phyloP scores from a whole-genome alignment of 2,888 invertebrate species.

The Odontomyia ornata region DNA sequence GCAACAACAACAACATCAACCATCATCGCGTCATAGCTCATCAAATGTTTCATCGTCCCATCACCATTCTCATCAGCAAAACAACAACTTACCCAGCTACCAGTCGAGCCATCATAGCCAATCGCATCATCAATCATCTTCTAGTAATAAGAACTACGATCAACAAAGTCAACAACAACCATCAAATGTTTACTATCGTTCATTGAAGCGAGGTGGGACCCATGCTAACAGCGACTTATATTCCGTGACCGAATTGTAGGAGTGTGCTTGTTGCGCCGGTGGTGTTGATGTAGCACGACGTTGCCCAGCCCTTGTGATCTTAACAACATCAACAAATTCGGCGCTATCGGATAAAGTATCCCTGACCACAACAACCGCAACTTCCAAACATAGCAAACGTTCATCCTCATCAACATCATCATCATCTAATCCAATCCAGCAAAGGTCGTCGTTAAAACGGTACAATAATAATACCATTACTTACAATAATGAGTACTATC shows the following conservation, averaged over 20 bases:
- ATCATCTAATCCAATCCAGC: constrained; percentile 24
- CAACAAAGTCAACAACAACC: constrained; percentile 38
- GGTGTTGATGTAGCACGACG: constrained; percentile 64
- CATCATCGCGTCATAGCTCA: constrained; percentile 52
- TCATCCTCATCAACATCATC: constrained; percentile 32
- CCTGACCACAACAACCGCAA: constrained; percentile 56
- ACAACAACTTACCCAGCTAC: constrained; percentile 47
- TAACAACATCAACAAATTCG: constrained; percentile 45
- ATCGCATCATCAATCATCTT: constrained; percentile 47
- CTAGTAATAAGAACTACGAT: constrained; percentile 48
- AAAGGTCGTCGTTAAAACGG: constrained; percentile 34
- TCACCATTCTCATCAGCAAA: constrained; percentile 52
- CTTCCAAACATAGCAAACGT: constrained; percentile 46
- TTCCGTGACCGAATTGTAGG: constrained; percentile 78
- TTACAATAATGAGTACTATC: constrained; percentile 43
- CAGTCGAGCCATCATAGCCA: constrained; percentile 46
- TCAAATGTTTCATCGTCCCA: constrained; percentile 52
- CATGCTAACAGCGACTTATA: constrained; percentile 71
- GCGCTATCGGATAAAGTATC: constrained; percentile 24
- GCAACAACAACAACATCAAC: constrained; percentile 54
- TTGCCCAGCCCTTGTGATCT: constrained; percentile 54
- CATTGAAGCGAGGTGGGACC: constrained; percentile 65
- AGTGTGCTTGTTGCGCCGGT: constrained; percentile 65
- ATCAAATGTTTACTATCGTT: constrained; percentile 61
- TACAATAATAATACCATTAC: constrained; percentile 51